Evolutionary conservation across 2,113 vertebrate genomes (phyloP).

Genomic region (Tetrax tetrax): DNA sequence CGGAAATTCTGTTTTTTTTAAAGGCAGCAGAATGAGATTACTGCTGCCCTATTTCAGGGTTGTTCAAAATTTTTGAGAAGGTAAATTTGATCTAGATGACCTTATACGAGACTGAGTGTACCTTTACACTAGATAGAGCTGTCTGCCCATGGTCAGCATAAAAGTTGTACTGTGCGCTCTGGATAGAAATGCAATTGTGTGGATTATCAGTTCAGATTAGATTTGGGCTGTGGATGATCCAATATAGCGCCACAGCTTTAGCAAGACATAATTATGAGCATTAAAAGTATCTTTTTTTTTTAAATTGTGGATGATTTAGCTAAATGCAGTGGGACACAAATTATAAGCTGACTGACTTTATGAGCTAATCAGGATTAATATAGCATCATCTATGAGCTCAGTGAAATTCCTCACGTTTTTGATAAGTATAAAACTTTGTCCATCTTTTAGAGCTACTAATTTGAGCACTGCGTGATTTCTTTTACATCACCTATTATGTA

Average conservation of each 20-base stretch:
- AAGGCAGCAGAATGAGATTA: background rate
- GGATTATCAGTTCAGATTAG: background rate
- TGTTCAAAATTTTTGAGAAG: background rate
- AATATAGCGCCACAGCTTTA: background rate
- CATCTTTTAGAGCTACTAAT: background rate
- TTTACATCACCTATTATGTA: constrained; percentile 13
- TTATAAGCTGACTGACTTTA: constrained; percentile 16
- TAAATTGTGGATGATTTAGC: background rate
- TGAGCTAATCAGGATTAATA: constrained; percentile 41
- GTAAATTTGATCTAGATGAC: background rate
- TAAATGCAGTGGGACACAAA: constrained; percentile 5
- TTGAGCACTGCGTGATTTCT: background rate
- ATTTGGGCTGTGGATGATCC: background rate
- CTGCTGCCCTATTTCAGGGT: background rate
- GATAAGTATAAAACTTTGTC: background rate
- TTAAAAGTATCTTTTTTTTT: background rate
- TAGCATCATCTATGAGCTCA: background rate
- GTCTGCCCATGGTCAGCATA: background rate
- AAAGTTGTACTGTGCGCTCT: background rate
- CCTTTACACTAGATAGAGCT: background rate
- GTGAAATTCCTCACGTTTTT: background rate
- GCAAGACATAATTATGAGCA: background rate
- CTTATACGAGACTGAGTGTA: background rate
- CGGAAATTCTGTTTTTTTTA: background rate
- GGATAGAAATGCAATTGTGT: background rate